These are phyloP conservation scores for Rhinogobio ventralis DNA, from an alignment of 2,797 vertebrate species.

Conservation along the genomic window DNA sequence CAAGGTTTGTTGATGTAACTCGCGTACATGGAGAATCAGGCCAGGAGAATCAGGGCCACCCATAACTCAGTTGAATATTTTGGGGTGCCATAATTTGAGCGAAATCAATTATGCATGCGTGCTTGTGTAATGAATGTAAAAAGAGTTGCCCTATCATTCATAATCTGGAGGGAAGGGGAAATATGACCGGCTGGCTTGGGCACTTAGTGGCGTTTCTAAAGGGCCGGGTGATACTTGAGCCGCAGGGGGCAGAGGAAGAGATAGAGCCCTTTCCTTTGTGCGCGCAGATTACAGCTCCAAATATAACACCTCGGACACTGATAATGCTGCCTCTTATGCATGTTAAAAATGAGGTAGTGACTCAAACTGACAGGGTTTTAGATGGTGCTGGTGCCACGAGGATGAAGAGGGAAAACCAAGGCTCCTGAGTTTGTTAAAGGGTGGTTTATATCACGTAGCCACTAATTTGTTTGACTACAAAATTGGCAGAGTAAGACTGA, in stretches of 20 bases:
- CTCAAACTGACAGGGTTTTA: slow-evolving; percentile 38
- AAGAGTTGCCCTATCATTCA: slow-evolving; percentile 77
- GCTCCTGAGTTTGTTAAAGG: slow-evolving; percentile 11
- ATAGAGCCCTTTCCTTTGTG: slow-evolving; percentile 56
- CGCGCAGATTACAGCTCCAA: slow-evolving; percentile 51
- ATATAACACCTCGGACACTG: slow-evolving; percentile 53
- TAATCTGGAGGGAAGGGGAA: slow-evolving; percentile 76
- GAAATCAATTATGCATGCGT: slow-evolving; percentile 77
- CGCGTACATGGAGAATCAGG: slow-evolving; percentile 58
- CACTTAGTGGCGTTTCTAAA: slow-evolving; percentile 72
- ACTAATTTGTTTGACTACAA: slow-evolving; percentile 44
- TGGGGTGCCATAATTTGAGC: slow-evolving; percentile 69
- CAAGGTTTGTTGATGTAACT: slow-evolving; percentile 59
- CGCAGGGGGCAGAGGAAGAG: slow-evolving; percentile 37
- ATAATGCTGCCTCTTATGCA: slow-evolving; percentile 44
- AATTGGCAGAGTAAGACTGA: slow-evolving; percentile 15
- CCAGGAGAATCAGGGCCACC: slow-evolving; percentile 48
- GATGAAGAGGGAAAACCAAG: neutral
- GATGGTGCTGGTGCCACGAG: slow-evolving; percentile 1
- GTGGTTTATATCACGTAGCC: slow-evolving; percentile 8
- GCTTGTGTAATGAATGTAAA: slow-evolving; percentile 77
- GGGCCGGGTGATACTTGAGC: slow-evolving; percentile 63
- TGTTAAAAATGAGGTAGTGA: slow-evolving; percentile 32
- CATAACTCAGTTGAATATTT: slow-evolving; percentile 71
- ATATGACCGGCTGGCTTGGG: slow-evolving; percentile 70